Evolutionary conservation across 2,113 vertebrate genomes (phyloP).

Genomic region (Puffinus mauretanicus): DNA sequence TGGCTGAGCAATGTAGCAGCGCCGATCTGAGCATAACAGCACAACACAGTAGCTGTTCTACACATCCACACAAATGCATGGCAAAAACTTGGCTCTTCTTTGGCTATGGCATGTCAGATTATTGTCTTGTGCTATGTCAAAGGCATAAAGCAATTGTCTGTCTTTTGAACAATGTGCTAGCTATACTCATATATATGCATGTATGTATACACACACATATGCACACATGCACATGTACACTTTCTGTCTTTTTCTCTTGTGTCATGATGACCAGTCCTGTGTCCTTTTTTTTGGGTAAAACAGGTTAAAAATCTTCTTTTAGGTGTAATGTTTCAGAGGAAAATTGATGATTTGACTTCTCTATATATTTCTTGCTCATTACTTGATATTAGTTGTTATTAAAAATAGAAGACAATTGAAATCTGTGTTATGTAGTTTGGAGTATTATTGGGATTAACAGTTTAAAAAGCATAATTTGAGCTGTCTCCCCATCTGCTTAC

Average conservation of each 20-base stretch:
- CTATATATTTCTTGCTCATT: neutral
- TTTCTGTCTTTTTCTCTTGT: neutral
- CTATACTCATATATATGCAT: neutral
- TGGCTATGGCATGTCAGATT: neutral
- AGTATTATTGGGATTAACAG: neutral
- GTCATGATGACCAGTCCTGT: neutral
- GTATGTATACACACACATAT: rapidly evolving
- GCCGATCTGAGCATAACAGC: neutral
- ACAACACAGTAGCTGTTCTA: neutral
- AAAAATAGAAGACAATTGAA: neutral
- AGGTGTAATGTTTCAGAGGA: neutral
- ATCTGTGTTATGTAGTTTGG: neutral
- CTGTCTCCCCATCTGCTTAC: neutral
- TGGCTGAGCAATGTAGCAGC: neutral
- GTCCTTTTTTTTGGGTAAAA: neutral
- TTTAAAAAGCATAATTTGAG: neutral
- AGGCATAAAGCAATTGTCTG: neutral
- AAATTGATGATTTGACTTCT: neutral
- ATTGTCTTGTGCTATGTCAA: neutral
- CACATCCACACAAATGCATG: neutral
- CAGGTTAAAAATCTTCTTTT: neutral
- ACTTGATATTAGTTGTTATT: neutral
- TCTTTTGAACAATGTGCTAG: neutral
- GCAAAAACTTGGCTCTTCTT: neutral
- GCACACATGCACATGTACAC: rapidly evolving